These are phyloP conservation scores for Ostrea edulis DNA, from an alignment of 1,140 invertebrate species.

Conservation along the genomic window DNA sequence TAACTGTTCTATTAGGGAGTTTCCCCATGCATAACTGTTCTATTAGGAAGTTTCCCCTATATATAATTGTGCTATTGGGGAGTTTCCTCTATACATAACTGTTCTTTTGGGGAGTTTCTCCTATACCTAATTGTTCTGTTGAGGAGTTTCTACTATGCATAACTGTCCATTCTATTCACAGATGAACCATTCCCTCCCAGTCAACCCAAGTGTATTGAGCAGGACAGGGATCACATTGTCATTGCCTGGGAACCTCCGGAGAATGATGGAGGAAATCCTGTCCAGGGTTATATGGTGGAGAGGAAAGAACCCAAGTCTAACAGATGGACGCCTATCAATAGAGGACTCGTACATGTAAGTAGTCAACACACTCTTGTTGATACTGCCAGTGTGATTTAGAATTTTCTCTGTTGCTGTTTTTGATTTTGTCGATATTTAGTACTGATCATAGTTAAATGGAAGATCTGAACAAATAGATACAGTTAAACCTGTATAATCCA, in stretches of 20 bases:
- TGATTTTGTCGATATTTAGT: too few relatives aligned
- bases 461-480: too few relatives aligned
- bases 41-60: too few relatives aligned
- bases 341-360: slow-evolving; percentile 86
- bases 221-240: slow-evolving; percentile 83
- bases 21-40: too few relatives aligned
- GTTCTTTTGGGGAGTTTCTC: too few relatives aligned
- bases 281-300: slow-evolving; percentile 84
- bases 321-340: slow-evolving; percentile 95
- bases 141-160: background rate
- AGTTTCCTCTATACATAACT: too few relatives aligned
- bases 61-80: too few relatives aligned
- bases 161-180: slow-evolving; percentile 39
- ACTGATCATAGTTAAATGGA: too few relatives aligned
- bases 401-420: too few relatives aligned
- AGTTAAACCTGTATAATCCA: too few relatives aligned
- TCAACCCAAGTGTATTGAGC: slow-evolving; percentile 80
- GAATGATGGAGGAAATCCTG: slow-evolving; percentile 96
- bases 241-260: slow-evolving; percentile 93
- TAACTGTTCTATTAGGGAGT: too few relatives aligned
- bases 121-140: too few relatives aligned
- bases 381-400: background rate
- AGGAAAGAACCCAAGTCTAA: slow-evolving; percentile 95
- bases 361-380: background rate
- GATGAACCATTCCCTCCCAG: slow-evolving; percentile 73